Base-by-base conservation (phyloP, 2,113 vertebrate genomes). In the Emydocephalus ijimae region DNA sequence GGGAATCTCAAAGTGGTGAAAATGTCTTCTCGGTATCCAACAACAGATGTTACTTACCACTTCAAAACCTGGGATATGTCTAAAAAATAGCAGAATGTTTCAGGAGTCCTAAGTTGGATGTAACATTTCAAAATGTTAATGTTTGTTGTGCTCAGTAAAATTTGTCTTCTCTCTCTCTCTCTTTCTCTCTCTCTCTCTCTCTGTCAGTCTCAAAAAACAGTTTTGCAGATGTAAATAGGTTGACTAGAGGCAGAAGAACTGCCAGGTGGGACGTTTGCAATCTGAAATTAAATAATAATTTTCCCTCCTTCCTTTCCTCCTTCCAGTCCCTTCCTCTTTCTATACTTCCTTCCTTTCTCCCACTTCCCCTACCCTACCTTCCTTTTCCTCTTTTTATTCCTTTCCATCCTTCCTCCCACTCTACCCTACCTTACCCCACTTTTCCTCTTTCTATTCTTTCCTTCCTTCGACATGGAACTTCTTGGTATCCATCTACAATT, bases 11-110 rank as follows among this genome's bases (percentile, higher is more conserved):
- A 87, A 39, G 88, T n/a, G 0, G 81, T 0, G 0, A 6, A n/a
- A 92, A 89, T 94, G 81, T n/a, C 90, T 15, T 54, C 89, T 61
- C 89, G n/a, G 1, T 94, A 93, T 94, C n/a, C 59, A 69, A 26
- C 54, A 39, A 34, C 9, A 91, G 88, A 14, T 0, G 0, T 92
- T 55, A 85, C 89, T 43, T 4, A 12, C 45, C 56, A 39, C 11
- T 18, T 50, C 10, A 15, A 90, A 64, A 90, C 5, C 2, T 7
- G 59, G 89, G 26, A 10, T 4, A 11, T 85, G 24, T 39, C 5
- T 10, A 50, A 45, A 54, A 48, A 12, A 0, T 1, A 23, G 3
- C 0, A 2, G 89, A 90, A 48, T 4, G 43, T 18, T 64, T 90
- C 14, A 5, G 39, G 29, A 45, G 24, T 29, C 21, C 15, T 14